Evolutionary conservation across 30 jellyfish, hydroid and myxozoan species (phyloP).

Genomic region (Aurelia aurita complex sp. Pacific): DNA sequence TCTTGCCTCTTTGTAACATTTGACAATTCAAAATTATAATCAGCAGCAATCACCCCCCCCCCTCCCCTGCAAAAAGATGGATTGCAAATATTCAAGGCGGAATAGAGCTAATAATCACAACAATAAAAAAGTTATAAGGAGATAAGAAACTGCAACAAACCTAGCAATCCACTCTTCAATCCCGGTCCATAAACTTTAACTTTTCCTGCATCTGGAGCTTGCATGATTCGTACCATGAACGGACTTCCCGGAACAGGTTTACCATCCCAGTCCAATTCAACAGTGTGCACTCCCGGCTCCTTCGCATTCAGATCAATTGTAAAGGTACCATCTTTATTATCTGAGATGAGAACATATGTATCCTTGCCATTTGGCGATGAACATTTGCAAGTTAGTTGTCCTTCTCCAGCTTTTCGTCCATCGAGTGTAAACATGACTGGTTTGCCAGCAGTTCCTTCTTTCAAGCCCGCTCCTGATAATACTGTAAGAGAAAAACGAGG

Average conservation of each 20-base stretch:
- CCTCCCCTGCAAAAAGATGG: too few relatives aligned
- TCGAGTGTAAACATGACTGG: slow-evolving; percentile 95
- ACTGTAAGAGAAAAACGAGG: slow-evolving; percentile 23
- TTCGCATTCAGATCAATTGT: slow-evolving; percentile 95
- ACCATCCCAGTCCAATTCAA: slow-evolving; percentile 98
- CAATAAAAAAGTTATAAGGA: neutral
- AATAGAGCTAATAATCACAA: too few relatives aligned
- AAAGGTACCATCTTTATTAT: slow-evolving; percentile 95
- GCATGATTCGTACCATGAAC: slow-evolving; percentile 92
- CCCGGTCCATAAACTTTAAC: slow-evolving; percentile 97
- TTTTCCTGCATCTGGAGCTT: slow-evolving; percentile 84
- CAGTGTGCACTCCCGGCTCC: slow-evolving; percentile 96
- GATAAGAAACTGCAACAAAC: neutral
- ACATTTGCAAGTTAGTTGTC: slow-evolving; percentile 87
- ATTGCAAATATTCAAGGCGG: too few relatives aligned
- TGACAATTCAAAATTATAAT: too few relatives aligned
- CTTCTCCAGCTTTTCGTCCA: slow-evolving; percentile 98
- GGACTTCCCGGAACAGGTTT: slow-evolving; percentile 98
- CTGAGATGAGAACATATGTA: slow-evolving; percentile 86
- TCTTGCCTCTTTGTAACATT: too few relatives aligned
- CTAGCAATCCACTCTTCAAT: slow-evolving; percentile 74
- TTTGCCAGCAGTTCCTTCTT: slow-evolving; percentile 97
- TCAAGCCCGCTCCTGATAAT: slow-evolving; percentile 85
- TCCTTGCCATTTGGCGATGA: slow-evolving; percentile 83
- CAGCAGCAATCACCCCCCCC: too few relatives aligned